Percentiles rank a stretch among this genome's conserved stretches.
Conservation (phyloP, 2,113 vertebrate species). For the Xerus inauris region DNA sequence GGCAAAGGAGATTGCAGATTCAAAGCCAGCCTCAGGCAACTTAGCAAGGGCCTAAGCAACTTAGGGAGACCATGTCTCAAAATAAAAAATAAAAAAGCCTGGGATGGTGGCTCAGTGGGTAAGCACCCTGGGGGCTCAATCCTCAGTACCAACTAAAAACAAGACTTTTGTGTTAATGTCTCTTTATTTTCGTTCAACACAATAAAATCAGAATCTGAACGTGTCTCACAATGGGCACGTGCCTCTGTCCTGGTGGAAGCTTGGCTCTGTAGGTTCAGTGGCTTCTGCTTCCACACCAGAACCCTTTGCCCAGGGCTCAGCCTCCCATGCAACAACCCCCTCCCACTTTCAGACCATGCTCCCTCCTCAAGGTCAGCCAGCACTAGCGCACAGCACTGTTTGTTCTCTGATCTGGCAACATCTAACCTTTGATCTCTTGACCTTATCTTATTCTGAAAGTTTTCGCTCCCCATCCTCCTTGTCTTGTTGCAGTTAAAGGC, state of each 20-base stretch:
- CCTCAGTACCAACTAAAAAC: too few species aligned
- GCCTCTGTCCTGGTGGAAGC: neutral
- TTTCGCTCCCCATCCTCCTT: neutral
- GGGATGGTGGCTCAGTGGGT: too few species aligned
- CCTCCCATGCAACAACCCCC: neutral
- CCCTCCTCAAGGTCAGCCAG: neutral
- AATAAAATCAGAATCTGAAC: neutral
- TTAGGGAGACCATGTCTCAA: too few species aligned
- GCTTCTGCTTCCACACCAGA: neutral
- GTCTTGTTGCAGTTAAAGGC: neutral
- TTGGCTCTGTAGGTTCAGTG: neutral
- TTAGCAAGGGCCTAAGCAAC: too few species aligned
- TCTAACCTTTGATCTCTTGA: neutral
- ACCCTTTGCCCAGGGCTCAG: neutral
- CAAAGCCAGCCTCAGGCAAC: too few species aligned
- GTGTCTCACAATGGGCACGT: neutral
- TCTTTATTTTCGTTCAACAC: neutral
- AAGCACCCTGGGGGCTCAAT: too few species aligned
- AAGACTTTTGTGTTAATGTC: neutral
- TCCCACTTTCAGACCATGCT: neutral
- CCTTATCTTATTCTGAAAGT: constrained; percentile 22
- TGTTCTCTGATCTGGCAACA: neutral
- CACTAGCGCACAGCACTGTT: neutral
- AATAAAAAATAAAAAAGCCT: too few species aligned
- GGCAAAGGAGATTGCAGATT: too few species aligned